Evolutionary conservation across 2,888 invertebrate species (phyloP).

Genomic region (Troilus luridus): DNA sequence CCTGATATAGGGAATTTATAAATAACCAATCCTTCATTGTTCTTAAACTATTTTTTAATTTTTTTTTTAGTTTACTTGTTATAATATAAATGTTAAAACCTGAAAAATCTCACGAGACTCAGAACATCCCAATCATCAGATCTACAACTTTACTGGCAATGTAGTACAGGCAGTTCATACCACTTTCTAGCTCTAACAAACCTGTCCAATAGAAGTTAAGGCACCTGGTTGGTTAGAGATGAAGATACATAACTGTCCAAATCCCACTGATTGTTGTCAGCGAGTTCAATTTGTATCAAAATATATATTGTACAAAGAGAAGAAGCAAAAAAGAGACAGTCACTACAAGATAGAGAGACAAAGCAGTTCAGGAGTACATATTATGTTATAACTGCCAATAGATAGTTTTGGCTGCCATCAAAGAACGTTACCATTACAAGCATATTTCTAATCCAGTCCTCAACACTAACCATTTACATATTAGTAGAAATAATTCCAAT

Average conservation of each 20-base stretch:
- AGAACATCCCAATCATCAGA: slow-evolving; percentile 54
- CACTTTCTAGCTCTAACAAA: slow-evolving; percentile 55
- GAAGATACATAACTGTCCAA: slow-evolving; percentile 61
- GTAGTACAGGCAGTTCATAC: slow-evolving; percentile 36
- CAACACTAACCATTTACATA: slow-evolving; percentile 51
- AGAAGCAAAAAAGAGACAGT: slow-evolving; percentile 51
- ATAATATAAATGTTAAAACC: slow-evolving; percentile 47
- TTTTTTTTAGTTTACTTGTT: slow-evolving; percentile 23
- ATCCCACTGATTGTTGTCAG: neutral
- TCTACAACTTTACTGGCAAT: slow-evolving; percentile 39
- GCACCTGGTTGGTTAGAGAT: slow-evolving; percentile 64
- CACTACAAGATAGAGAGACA: slow-evolving; percentile 48
- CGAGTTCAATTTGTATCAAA: slow-evolving; percentile 57
- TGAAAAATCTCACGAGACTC: slow-evolving; percentile 57
- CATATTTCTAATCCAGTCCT: slow-evolving; percentile 44
- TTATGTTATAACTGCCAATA: neutral
- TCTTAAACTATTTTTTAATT: slow-evolving; percentile 13
- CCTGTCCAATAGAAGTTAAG: slow-evolving; percentile 61
- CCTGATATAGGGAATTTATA: slow-evolving; percentile 21
- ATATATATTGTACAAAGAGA: slow-evolving; percentile 57
- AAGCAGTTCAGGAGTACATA: slow-evolving; percentile 1
- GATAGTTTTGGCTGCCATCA: slow-evolving; percentile 12
- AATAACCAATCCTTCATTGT: slow-evolving; percentile 48
- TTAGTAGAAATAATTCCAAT: slow-evolving; percentile 59
- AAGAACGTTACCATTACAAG: slow-evolving; percentile 7